Conservation (phyloP, 2,888 invertebrate genomes). For the Hermaeophaga mercurialis region DNA sequence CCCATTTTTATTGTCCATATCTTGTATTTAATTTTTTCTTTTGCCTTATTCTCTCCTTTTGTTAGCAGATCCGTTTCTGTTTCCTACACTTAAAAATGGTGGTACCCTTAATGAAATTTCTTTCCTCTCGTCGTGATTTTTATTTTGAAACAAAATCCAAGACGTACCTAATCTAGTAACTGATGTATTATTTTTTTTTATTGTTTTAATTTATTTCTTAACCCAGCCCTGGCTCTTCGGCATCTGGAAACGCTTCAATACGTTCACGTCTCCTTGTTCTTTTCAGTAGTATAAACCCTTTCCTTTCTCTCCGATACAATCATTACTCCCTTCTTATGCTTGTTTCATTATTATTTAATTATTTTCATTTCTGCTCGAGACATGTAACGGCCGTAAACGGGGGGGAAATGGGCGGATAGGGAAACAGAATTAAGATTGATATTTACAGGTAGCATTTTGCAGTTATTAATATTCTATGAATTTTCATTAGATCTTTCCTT, state of each 20-base stretch:
- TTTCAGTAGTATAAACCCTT: constrained; percentile 53
- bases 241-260: constrained; percentile 26
- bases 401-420: constrained; percentile 18
- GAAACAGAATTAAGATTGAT: constrained; percentile 43
- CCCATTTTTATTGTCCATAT: no score
- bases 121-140: no score
- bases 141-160: no score
- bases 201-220: no score
- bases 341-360: constrained; percentile 62
- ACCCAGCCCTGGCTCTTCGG: constrained; percentile 14
- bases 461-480: constrained; percentile 39
- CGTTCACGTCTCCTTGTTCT: constrained; percentile 39
- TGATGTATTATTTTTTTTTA: no score
- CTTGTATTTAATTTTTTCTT: no score
- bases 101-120: no score
- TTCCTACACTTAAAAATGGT: no score
- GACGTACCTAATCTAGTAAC: no score
- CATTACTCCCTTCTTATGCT: constrained; percentile 57
- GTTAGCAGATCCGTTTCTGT: no score
- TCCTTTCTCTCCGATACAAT: constrained; percentile 56
- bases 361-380: constrained; percentile 60
- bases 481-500: constrained; percentile 34
- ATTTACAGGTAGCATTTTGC: constrained; percentile 44
- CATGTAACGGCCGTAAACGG: constrained; percentile 46
- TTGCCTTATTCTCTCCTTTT: no score